Evolutionary conservation across 2,797 vertebrate genomes (phyloP).

Genomic region (Pseudochirops cupreus): DNA sequence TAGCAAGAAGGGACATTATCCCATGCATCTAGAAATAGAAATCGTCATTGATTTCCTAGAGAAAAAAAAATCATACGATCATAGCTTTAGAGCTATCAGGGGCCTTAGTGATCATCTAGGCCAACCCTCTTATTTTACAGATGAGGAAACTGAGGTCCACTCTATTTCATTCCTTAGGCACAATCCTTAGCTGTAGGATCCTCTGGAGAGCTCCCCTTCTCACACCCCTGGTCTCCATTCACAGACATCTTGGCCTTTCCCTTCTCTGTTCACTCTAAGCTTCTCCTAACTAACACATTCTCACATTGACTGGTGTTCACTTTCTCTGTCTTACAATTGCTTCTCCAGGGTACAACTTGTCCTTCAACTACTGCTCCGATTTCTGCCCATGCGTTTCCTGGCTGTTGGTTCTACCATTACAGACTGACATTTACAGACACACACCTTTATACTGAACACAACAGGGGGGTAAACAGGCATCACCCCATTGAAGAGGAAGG

Average conservation of each 20-base stretch:
- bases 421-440: neutral
- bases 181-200: neutral
- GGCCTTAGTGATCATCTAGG: neutral
- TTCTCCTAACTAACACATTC: neutral
- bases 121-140: neutral
- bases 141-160: neutral
- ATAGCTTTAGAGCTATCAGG: neutral
- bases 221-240: neutral
- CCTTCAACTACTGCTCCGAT: neutral
- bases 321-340: neutral
- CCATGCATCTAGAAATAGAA: neutral
- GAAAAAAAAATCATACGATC: neutral
- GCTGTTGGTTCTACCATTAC: neutral
- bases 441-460: neutral
- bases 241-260: neutral
- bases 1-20: neutral
- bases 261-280: neutral
- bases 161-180: neutral
- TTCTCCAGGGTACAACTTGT: neutral
- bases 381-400: neutral
- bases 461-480: neutral
- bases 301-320: neutral
- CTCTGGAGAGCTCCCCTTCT: neutral
- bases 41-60: neutral
- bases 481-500: neutral